A percentile compares a stretch with the other conserved stretches of the same genome.
Evolutionary conservation across 2,797 vertebrate species (phyloP).

Genomic region (Danionella dracula): DNA sequence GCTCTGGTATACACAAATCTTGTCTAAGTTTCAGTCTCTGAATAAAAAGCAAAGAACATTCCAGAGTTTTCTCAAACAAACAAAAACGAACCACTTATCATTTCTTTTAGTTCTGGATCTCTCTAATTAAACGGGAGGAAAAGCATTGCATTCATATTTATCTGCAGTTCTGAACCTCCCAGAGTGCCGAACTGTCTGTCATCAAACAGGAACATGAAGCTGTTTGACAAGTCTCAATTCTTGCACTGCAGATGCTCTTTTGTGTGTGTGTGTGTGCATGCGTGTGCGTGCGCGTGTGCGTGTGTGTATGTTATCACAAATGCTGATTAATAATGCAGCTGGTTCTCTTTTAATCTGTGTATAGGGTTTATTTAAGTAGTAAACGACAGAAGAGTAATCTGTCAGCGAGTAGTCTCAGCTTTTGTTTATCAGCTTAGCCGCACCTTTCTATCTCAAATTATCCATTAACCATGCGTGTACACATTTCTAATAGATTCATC

Average conservation of each 20-base stretch:
- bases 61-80: neutral
- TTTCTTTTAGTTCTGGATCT: slow-evolving; percentile 2
- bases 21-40: neutral
- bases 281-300: too few species aligned
- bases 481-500: neutral
- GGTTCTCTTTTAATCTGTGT: too few species aligned
- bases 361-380: neutral
- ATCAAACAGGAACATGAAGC: neutral
- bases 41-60: neutral
- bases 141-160: neutral
- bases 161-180: neutral
- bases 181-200: neutral
- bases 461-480: too few species aligned
- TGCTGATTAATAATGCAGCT: neutral
- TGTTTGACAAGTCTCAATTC: neutral
- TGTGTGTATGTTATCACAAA: neutral
- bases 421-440: neutral
- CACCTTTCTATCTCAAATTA: neutral
- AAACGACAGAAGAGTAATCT: neutral
- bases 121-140: slow-evolving; percentile 6
- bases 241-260: neutral
- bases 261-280: too few species aligned
- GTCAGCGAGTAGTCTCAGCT: too few species aligned
- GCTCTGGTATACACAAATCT: neutral
- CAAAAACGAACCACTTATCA: neutral